Evolutionary conservation across 2,888 invertebrate species (phyloP), one percentile per base, ranked within the genome.

Genomic region (Dynastes hyllus): DNA sequence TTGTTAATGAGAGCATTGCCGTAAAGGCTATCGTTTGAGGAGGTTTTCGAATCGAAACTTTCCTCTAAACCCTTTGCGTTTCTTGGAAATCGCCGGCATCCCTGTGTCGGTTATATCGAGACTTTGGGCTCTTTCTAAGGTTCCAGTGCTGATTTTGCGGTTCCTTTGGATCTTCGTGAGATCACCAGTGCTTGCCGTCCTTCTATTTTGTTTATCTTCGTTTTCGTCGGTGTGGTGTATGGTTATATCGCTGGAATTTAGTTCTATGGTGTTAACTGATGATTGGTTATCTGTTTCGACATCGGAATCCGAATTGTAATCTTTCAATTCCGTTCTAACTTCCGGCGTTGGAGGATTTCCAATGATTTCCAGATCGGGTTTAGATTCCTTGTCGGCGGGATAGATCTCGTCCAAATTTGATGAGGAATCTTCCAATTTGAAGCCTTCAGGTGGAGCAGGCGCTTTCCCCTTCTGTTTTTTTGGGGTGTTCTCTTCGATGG

Each of bases 181-280:
- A 88, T 96, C 95, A 0, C 95, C 95, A 1, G 95, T 90, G 53
- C 95, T 95, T 0, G 95, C 94, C 1, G 95, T 95, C 89, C 94
- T 94, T 22, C 95, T 89, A 78, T 90, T 91, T 85, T 93, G 93
- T 81, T 93, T 92, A 82, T 92, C 90, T 77, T 92, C 92, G 65
- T 91, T 89, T 65, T 89, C 89, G 55, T 93, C 93, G 11, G 93
- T 92, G 85, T 94, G 93, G 85, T 95, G 94, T 58, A 94, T 93
- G 3, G 94, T 94, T 76, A 95, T 93, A 83, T 95, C 94, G 80
- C 94, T 93, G 2, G 94, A 92, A 85, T 94, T 94, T 29, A 95
- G 87, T 86, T 95, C 94, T 77, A 95, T 94, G 0, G 93, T 94
- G 32, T 93, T 94, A 0, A 88, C 89, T 1, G 89, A 88, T 2